Evolutionary conservation across 2,113 vertebrate species (phyloP).

Genomic region (Pelodiscus sinensis): DNA sequence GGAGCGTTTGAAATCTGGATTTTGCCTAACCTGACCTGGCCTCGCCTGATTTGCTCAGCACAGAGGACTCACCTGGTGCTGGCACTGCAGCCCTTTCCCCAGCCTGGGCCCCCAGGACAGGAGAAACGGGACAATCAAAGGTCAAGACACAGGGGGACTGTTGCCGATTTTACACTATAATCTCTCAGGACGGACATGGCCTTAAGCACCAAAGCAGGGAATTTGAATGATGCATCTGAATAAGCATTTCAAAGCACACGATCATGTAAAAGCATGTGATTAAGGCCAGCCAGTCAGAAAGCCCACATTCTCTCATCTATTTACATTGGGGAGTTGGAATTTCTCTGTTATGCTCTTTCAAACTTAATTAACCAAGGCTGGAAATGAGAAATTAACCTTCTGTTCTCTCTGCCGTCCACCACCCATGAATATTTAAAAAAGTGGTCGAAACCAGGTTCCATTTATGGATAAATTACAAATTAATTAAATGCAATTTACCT

Average conservation of each 20-base stretch:
- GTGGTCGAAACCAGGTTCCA: conserved; percentile 37
- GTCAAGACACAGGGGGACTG: not conserved
- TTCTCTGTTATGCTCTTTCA: not conserved
- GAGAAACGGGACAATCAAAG: not conserved
- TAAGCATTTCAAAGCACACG: not conserved
- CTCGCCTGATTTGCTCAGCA: not conserved
- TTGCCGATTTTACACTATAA: not conserved
- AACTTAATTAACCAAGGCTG: conserved; percentile 28
- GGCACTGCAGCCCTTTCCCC: not conserved
- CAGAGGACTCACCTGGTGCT: not conserved
- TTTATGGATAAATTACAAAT: conserved; percentile 16
- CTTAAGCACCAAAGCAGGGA: conserved; percentile 15
- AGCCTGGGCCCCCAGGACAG: accelerated
- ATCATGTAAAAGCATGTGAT: not conserved
- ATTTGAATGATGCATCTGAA: conserved; percentile 62
- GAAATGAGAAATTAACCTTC: conserved; percentile 15
- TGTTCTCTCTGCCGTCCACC: not conserved
- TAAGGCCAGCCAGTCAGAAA: conserved; percentile 30
- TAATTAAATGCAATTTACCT: conserved; percentile 59
- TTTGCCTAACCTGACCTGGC: not conserved
- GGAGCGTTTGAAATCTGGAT: accelerated
- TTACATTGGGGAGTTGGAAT: not conserved
- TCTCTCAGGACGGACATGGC: conserved; percentile 67
- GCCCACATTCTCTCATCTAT: not conserved
- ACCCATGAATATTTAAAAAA: conserved; percentile 32